Evolutionary conservation across 2,797 vertebrate species (phyloP).

Genomic region (Cuculus canorus): DNA sequence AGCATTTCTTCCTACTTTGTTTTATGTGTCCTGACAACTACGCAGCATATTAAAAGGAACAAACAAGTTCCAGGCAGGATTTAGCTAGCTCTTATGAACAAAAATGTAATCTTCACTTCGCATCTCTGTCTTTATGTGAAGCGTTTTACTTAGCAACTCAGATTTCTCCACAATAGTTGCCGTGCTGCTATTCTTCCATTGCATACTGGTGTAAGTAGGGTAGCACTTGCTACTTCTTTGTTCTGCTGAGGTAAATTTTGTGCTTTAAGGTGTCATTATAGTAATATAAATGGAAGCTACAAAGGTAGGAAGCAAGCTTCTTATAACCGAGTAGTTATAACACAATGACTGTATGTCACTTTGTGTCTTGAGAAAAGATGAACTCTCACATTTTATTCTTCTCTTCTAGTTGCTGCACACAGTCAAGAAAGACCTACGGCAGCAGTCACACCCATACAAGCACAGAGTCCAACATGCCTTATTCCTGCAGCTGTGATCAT

Average conservation of each 20-base stretch:
- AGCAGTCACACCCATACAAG: conserved; percentile 91
- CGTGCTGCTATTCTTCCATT: neutral
- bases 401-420: conserved; percentile 84
- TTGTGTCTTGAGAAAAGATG: neutral
- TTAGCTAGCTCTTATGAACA: neutral
- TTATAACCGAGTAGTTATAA: neutral
- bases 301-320: neutral
- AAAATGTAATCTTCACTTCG: neutral
- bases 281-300: neutral
- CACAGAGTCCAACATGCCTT: conserved; percentile 81
- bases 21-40: conserved; percentile 10
- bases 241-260: neutral
- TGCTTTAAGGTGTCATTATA: neutral
- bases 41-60: neutral
- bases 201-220: neutral
- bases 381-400: neutral
- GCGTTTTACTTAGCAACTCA: neutral
- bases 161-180: neutral
- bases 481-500: conserved; percentile 82
- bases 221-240: neutral
- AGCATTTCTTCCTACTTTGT: conserved; percentile 1
- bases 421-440: conserved; percentile 92
- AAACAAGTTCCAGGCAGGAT: neutral
- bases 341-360: neutral
- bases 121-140: neutral